A percentile compares a stretch with the other conserved stretches of the same genome.
Evolutionary conservation across 1,140 invertebrate genomes (phyloP).

Genomic region (Halictus rubicundus): DNA sequence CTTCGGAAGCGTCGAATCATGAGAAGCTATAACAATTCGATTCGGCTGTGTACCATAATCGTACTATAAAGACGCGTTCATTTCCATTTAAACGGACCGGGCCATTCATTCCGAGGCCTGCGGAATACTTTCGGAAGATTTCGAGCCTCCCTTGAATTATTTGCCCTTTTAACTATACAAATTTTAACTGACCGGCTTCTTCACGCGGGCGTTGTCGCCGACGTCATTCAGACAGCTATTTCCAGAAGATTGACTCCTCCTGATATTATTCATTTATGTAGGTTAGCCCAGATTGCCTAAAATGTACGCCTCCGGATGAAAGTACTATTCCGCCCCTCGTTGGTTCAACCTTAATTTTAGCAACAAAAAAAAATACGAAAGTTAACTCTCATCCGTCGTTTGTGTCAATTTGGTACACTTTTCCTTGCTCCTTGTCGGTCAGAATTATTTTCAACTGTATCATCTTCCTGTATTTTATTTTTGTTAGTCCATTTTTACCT

Average conservation of each 20-base stretch:
- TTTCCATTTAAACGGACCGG: constrained; percentile 2
- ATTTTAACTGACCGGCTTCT: not conserved
- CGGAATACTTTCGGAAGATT: not conserved
- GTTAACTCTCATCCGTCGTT: too few relatives aligned
- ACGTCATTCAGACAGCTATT: not conserved
- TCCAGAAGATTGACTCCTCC: not conserved
- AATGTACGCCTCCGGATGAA: too few relatives aligned
- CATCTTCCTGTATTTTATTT: too few relatives aligned
- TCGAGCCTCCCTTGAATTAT: not conserved
- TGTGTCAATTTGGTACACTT: too few relatives aligned
- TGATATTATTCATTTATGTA: not conserved
- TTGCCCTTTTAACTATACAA: not conserved
- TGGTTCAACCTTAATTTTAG: too few relatives aligned
- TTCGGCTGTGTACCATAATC: not conserved
- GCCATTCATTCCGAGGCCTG: not conserved
- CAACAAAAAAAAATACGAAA: too few relatives aligned
- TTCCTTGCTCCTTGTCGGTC: too few relatives aligned
- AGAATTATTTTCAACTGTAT: too few relatives aligned
- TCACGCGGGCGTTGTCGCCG: not conserved
- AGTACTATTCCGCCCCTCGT: too few relatives aligned
- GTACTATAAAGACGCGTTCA: not conserved
- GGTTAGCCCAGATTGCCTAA: too few relatives aligned
- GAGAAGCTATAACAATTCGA: not conserved
- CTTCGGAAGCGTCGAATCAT: not conserved
- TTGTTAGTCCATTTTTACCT: too few relatives aligned